A percentile compares a stretch with the other conserved stretches of the same genome.
phyloP scores from a whole-genome alignment of 2,797 vertebrate species.

The Cynodonichthys magdalenae region DNA sequence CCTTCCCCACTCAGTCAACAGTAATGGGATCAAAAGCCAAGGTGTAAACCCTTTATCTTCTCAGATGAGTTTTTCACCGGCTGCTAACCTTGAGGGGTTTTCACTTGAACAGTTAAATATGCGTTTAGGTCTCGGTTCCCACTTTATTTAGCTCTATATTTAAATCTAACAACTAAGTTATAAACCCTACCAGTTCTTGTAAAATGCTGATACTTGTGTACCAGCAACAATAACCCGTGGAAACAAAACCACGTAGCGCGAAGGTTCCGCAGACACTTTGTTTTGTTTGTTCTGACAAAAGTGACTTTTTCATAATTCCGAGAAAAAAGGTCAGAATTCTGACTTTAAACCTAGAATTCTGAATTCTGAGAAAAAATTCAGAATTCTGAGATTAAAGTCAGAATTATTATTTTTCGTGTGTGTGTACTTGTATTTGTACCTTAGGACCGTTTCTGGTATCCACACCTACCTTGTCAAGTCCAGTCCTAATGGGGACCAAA shows the following conservation, averaged over 20 bases:
- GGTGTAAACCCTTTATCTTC: constrained; percentile 19
- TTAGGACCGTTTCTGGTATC: too few relatives aligned
- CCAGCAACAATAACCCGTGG: constrained; percentile 20
- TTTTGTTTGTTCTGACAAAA: too few relatives aligned
- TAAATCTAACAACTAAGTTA: not conserved
- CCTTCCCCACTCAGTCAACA: not conserved
- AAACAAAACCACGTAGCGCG: not conserved
- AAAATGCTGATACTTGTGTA: constrained; percentile 24
- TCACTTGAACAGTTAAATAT: not conserved
- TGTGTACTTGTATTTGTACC: too few relatives aligned
- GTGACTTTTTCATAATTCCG: too few relatives aligned
- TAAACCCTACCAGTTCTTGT: not conserved
- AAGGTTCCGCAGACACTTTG: constrained; percentile 37
- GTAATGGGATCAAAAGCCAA: constrained; percentile 33
- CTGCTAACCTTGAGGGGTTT: not conserved
- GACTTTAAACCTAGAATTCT: too few relatives aligned
- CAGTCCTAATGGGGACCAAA: too few relatives aligned
- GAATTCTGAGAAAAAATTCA: too few relatives aligned
- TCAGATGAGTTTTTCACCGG: not conserved
- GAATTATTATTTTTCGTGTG: too few relatives aligned
- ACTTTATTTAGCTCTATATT: not conserved
- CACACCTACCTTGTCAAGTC: too few relatives aligned
- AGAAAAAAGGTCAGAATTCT: too few relatives aligned
- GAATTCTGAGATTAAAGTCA: too few relatives aligned
- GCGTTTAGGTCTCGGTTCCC: rapidly evolving